Conservation (phyloP, 2,113 vertebrate species). For the Phalacrocorax brasilianus region DNA sequence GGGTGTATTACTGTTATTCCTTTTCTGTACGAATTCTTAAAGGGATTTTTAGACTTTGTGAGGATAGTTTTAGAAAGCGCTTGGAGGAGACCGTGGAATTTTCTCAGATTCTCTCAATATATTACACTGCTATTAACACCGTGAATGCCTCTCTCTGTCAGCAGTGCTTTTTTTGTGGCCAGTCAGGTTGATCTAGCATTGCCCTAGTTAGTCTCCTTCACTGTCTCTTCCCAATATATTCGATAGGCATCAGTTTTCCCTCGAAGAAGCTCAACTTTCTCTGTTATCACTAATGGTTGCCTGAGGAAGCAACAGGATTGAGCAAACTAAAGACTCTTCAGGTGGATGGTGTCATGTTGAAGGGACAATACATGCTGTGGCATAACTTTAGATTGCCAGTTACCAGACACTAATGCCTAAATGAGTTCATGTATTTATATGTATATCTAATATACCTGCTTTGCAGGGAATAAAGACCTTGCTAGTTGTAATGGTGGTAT, state of each 20-base stretch:
- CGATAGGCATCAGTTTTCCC: not conserved
- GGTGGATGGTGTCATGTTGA: not conserved
- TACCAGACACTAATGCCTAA: not conserved
- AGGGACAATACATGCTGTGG: not conserved
- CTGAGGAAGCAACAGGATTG: not conserved
- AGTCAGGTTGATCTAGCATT: not conserved
- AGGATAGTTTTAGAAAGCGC: not conserved
- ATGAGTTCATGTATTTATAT: not conserved
- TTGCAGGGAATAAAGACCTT: not conserved
- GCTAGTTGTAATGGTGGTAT: not conserved
- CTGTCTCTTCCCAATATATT: not conserved
- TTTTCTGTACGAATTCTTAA: not conserved
- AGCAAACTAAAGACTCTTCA: not conserved
- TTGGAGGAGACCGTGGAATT: not conserved
- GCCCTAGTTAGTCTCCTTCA: not conserved
- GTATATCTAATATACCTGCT: not conserved
- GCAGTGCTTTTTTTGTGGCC: not conserved
- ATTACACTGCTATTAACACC: not conserved
- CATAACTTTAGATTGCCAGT: not conserved
- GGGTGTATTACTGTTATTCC: not conserved
- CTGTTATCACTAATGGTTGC: not conserved
- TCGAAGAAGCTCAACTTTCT: not conserved
- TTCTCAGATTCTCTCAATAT: not conserved
- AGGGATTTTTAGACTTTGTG: not conserved
- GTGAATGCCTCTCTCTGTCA: not conserved